These are phyloP conservation scores for Axis porcinus DNA, from an alignment of 2,113 vertebrate species.

Conservation along the genomic window DNA sequence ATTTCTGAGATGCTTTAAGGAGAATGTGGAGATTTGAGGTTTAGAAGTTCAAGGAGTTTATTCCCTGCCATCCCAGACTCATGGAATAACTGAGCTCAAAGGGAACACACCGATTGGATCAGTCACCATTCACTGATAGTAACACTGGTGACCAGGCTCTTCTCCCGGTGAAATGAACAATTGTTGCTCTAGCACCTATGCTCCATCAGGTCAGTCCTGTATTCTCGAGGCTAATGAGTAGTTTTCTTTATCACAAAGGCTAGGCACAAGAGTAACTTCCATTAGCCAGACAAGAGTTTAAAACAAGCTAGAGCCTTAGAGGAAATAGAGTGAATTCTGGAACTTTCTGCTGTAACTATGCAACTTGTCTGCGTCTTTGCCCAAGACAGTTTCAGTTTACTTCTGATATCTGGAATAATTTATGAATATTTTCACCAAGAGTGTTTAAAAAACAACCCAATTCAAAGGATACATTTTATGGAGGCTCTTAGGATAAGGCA, in stretches of 20 bases:
- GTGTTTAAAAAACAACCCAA: neutral
- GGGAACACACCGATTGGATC: neutral
- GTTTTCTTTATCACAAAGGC: neutral
- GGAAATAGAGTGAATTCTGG: neutral
- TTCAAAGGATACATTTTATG: neutral
- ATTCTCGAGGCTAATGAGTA: neutral
- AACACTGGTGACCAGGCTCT: neutral
- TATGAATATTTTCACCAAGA: neutral
- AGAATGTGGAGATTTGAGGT: neutral
- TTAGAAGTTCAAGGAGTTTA: neutral
- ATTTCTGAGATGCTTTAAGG: neutral
- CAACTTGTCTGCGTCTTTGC: neutral
- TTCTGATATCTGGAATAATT: neutral
- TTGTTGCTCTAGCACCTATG: accelerated
- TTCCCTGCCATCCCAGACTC: neutral
- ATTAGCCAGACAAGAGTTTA: neutral
- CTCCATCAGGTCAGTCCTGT: neutral
- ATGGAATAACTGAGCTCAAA: neutral
- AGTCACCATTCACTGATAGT: neutral
- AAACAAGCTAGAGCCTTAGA: neutral
- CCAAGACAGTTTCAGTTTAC: neutral
- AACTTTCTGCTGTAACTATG: neutral
- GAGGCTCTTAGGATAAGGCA: neutral
- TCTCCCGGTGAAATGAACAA: neutral
- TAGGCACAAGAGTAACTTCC: accelerated